Base-by-base conservation (phyloP, 1,140 invertebrate species). In the Drosophila ambigua region DNA sequence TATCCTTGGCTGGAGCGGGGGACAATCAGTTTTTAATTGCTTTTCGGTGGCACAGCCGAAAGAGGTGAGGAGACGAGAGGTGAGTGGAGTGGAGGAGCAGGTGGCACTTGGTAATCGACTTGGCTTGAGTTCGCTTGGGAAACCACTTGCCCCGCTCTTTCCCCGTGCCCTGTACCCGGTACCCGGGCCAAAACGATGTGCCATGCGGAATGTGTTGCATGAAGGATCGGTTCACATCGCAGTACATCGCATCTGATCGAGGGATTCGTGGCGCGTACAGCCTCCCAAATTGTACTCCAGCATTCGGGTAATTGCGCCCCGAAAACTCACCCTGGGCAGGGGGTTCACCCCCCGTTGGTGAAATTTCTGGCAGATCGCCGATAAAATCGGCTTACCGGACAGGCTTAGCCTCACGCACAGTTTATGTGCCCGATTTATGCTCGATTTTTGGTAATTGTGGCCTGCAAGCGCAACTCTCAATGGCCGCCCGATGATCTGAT, bases 21-120 rank as follows among this genome's bases (percentile, higher is more conserved):
- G 31, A 71, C 78, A 90, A 90, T 90, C 79, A 88, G 71, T 53
- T 72, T 80, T 80, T 90, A 88, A 90, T 90, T 90, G 77, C 79
- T 81, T 81, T 81, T 72, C 43, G 35, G 4, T 39, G 35, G 35
- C 31, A 11, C 31, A 35, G 2, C 31, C 31, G 31, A 11, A 11
- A 35, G 9, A 2, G 31, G 8, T 2, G 28, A 31, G 53, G 43
- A 48, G 71, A 41, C 51, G 43, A 28, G 43, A 46, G 31, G 45
- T 11, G 49, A 28, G 24, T 64, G 15, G 54, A 54, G 44, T 4
- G 4, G 16, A 28, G 13, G 9, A 65, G 39, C 7, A 60, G 16
- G 35, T 65, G 68, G 68, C 61, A 55, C 35, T 60, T 64, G 49
- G 26, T 77, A 85, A 77, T 85, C 11, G 3, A 39, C 35, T 39